Percentiles rank a stretch among this genome's conserved stretches.
Conservation (phyloP, 2,888 invertebrate genomes). For the Halictus quadricinctus region DNA sequence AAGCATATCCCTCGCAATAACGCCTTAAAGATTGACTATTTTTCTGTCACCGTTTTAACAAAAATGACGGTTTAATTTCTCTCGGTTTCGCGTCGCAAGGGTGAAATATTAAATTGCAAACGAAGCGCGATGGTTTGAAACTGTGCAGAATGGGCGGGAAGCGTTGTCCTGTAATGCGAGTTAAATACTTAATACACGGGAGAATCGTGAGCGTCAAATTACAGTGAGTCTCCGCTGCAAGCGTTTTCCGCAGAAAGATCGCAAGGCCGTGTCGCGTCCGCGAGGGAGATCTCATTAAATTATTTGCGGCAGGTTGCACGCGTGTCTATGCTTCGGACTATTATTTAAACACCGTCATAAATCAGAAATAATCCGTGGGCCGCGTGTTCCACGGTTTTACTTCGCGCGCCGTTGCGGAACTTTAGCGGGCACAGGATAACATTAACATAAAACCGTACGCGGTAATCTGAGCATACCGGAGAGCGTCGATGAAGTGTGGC, state of each 20-base stretch:
- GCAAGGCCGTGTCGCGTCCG: not conserved
- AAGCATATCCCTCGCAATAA: too few species aligned
- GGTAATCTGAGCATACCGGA: slow-evolving; percentile 48
- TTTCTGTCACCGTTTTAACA: too few species aligned
- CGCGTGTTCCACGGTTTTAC: slow-evolving; percentile 25
- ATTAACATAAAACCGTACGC: slow-evolving; percentile 51
- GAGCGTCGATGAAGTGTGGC: slow-evolving; percentile 42
- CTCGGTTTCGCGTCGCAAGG: too few species aligned
- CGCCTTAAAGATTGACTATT: too few species aligned
- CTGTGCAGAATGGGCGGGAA: too few species aligned
- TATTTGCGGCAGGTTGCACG: not conserved
- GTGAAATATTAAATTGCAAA: too few species aligned
- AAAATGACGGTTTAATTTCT: too few species aligned
- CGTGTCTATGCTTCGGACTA: not conserved
- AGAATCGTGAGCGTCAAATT: not conserved
- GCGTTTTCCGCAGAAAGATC: not conserved
- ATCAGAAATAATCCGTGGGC: slow-evolving; percentile 15
- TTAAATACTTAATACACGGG: not conserved
- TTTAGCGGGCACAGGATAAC: slow-evolving; percentile 21
- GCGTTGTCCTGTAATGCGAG: not conserved
- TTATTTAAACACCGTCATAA: not conserved
- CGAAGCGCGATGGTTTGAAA: too few species aligned
- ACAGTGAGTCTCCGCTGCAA: not conserved
- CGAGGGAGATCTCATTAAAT: not conserved
- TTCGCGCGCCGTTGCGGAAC: slow-evolving; percentile 11